A percentile compares a stretch with the other conserved stretches of the same genome.
These are phyloP conservation scores for Erythrocercus mccallii DNA, from an alignment of 2,113 vertebrate genomes.

Conservation along the genomic window DNA sequence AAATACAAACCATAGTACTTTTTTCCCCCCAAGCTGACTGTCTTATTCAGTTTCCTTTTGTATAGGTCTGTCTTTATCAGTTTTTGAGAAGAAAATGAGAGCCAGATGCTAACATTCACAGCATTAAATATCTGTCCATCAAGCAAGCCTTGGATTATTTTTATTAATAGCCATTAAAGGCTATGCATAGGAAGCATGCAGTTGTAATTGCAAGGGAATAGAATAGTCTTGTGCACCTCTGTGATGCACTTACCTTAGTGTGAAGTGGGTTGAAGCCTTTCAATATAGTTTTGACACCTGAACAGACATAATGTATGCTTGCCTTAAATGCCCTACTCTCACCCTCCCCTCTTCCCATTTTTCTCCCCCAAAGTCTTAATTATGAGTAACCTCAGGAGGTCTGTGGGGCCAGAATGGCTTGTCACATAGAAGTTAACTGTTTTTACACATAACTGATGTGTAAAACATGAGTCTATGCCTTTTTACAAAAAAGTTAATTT, in stretches of 20 bases:
- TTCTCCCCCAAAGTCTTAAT: rapidly evolving
- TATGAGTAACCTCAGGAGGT: background rate
- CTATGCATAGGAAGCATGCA: background rate
- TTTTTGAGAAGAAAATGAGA: background rate
- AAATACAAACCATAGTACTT: background rate
- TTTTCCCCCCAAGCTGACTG: background rate
- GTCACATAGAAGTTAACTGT: background rate
- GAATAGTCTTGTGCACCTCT: background rate
- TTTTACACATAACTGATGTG: background rate
- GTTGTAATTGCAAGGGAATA: background rate
- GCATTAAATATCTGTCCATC: background rate
- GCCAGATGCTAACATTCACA: background rate
- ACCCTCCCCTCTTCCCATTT: background rate
- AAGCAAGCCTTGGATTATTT: background rate
- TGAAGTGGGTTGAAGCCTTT: background rate
- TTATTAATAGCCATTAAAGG: background rate
- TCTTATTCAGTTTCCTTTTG: background rate
- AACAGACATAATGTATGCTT: background rate
- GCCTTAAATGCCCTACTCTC: background rate
- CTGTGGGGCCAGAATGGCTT: background rate
- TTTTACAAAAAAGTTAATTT: background rate
- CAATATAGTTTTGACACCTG: background rate
- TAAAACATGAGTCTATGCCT: background rate
- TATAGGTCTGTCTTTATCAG: background rate
- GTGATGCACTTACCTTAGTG: background rate